phyloP scores from a whole-genome alignment of 1,140 invertebrate species.

The Phortica variegata region DNA sequence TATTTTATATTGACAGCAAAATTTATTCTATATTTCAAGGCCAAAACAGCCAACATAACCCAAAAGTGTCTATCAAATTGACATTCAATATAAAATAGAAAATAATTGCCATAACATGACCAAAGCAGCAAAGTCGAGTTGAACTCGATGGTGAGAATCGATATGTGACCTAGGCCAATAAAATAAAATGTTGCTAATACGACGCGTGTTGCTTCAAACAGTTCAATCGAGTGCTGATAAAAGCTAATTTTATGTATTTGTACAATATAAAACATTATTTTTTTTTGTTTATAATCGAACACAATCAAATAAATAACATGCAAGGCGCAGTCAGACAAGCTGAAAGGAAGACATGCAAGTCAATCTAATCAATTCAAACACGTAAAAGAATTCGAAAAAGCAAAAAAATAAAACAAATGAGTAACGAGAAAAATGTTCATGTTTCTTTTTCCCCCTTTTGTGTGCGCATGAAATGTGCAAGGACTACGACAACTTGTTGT shows the following conservation, averaged over 20 bases:
- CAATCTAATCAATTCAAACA: conserved; percentile 42
- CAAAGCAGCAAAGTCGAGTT: no score
- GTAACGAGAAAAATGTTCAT: no score
- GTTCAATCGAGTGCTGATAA: background rate
- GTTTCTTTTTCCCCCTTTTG: no score
- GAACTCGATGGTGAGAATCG: conserved; percentile 24
- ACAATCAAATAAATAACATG: conserved; percentile 28
- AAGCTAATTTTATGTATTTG: conserved; percentile 40
- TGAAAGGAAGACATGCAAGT: background rate
- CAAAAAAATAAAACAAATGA: no score
- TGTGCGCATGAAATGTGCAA: conserved; percentile 1
- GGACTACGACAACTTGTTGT: background rate
- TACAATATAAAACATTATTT: no score
- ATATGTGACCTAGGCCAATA: conserved; percentile 55
- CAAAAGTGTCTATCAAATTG: conserved; percentile 48
- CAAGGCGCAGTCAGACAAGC: conserved; percentile 5
- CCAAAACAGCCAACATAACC: conserved; percentile 14
- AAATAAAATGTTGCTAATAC: conserved; percentile 10
- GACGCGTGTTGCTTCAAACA: background rate
- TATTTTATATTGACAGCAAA: no score
- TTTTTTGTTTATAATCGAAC: no score
- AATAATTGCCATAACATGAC: no score
- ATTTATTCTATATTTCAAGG: conserved; percentile 9
- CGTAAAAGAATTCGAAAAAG: conserved; percentile 27
- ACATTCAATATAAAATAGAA: conserved; percentile 49